Conservation (phyloP, 2,888 invertebrate species). For the Vandiemenella viatica region DNA sequence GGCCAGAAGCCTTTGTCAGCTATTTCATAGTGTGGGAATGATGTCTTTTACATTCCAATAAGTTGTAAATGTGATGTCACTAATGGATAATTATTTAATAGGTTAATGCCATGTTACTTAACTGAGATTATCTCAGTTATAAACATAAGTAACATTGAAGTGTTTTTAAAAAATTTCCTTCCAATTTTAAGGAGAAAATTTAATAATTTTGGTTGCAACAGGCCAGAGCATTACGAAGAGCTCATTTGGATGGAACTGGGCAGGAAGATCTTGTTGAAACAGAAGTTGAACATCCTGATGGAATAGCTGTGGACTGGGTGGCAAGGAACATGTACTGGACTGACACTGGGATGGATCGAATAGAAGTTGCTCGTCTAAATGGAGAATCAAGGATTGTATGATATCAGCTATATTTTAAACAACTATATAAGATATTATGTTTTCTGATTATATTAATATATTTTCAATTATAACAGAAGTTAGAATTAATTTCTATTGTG, state of each 20-base stretch:
- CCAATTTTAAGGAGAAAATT: not conserved
- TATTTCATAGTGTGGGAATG: no score
- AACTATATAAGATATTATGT: not conserved
- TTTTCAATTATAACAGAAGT: no score
- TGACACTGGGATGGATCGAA: conserved; percentile 75
- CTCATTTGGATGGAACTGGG: conserved; percentile 59
- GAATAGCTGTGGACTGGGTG: conserved; percentile 76
- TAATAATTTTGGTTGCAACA: conserved; percentile 3
- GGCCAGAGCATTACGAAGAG: conserved; percentile 63
- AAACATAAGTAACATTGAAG: not conserved
- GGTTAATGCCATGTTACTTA: no score
- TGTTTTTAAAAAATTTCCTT: not conserved
- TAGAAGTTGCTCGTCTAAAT: conserved; percentile 73
- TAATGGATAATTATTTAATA: no score
- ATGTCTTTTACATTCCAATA: no score
- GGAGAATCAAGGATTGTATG: conserved; percentile 42
- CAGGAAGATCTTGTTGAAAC: conserved; percentile 55
- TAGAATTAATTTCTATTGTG: not conserved
- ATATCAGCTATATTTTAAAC: not conserved
- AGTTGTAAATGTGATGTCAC: no score
- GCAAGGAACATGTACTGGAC: conserved; percentile 84
- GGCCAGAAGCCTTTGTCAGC: no score
- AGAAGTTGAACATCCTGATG: conserved; percentile 70
- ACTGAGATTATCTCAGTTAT: no score
- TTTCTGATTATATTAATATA: no score